A percentile compares a stretch with the other conserved stretches of the same genome.
These are phyloP conservation scores for Chondrosia reniformis DNA, from an alignment of 37 sponge, comb jelly and placozoan genomes.

Conservation along the genomic window DNA sequence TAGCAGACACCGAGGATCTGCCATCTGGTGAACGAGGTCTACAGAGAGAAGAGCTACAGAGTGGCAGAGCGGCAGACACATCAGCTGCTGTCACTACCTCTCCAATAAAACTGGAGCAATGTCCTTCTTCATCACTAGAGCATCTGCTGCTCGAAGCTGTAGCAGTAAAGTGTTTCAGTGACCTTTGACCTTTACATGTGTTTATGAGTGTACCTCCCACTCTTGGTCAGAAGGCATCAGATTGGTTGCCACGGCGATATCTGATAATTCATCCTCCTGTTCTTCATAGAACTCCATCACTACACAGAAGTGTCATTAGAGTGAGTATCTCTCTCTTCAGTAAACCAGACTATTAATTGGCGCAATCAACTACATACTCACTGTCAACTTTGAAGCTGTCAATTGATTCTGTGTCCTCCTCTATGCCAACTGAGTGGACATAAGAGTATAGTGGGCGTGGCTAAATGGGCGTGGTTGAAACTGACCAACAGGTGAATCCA, in stretches of 20 bases:
- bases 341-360: neutral
- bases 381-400: slow-evolving; percentile 23
- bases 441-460: too few species aligned
- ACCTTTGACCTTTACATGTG: too few species aligned
- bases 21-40: too few species aligned
- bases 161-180: too few species aligned
- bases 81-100: too few species aligned
- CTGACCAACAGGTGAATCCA: neutral
- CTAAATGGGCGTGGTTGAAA: too few species aligned
- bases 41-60: too few species aligned
- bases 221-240: neutral
- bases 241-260: neutral
- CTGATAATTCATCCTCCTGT: neutral
- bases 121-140: neutral
- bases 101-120: too few species aligned
- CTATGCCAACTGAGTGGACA: neutral
- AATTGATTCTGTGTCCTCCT: neutral
- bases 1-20: too few species aligned
- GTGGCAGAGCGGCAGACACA: too few species aligned
- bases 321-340: neutral
- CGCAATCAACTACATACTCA: neutral
- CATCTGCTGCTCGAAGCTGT: neutral
- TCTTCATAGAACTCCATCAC: slow-evolving; percentile 5
- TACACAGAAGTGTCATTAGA: too few species aligned
- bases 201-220: too few species aligned